A percentile compares a stretch with the other conserved stretches of the same genome.
Conservation (phyloP, 1,140 invertebrate genomes). For the Leptopilina boulardi region DNA sequence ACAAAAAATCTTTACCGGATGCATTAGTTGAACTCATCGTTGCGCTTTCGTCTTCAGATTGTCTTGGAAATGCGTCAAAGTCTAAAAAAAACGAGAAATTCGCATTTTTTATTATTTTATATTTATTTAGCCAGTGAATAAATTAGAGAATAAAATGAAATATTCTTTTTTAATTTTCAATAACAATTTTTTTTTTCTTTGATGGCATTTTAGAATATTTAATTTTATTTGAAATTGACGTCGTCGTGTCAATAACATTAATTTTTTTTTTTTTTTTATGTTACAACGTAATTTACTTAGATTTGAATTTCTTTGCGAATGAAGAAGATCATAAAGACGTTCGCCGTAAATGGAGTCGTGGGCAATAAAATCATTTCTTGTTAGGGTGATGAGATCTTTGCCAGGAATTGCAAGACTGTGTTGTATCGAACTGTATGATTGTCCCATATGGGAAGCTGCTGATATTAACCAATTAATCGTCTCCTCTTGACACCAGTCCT, state of each 20-base stretch:
- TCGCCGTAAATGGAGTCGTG: constrained; percentile 73
- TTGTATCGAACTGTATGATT: constrained; percentile 74
- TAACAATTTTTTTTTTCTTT: too few species aligned
- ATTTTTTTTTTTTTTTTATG: neutral
- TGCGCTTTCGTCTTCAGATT: constrained; percentile 72
- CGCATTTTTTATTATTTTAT: neutral
- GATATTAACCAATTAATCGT: constrained; percentile 78
- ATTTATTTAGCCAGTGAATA: neutral
- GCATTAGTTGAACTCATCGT: constrained; percentile 66
- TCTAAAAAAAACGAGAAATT: constrained; percentile 50
- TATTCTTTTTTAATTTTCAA: too few species aligned
- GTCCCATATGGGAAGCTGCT: constrained; percentile 69
- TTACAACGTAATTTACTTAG: constrained; percentile 58
- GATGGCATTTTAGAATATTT: neutral
- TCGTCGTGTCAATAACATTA: too few species aligned
- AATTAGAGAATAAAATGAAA: neutral
- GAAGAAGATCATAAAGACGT: constrained; percentile 70
- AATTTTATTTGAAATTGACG: neutral
- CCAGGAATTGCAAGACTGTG: constrained; percentile 74
- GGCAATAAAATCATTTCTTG: constrained; percentile 73
- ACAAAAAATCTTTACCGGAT: constrained; percentile 57
- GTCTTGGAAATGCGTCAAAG: constrained; percentile 63
- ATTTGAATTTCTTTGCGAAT: constrained; percentile 69
- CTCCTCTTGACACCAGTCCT: constrained; percentile 77
- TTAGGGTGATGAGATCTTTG: constrained; percentile 71